Evolutionary conservation across 92 coral and sea anemone species (phyloP).

Genomic region (Palythoa caribaeorum): DNA sequence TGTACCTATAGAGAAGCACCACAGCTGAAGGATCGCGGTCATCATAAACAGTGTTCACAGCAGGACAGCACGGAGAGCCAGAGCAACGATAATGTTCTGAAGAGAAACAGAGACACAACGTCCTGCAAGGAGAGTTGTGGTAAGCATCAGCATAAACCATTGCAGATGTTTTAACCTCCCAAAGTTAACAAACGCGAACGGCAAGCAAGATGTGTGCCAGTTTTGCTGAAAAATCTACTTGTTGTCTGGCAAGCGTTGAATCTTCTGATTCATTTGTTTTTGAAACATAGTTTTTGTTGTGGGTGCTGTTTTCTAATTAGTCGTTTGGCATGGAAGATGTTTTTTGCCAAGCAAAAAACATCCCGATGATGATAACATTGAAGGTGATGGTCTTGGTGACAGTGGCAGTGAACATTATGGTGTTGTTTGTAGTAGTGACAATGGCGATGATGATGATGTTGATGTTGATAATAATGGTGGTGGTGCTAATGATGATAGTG

Average conservation of each 20-base stretch:
- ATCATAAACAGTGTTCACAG: slow-evolving; percentile 35
- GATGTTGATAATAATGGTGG: not conserved
- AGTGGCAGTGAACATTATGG: no score
- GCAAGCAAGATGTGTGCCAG: not conserved
- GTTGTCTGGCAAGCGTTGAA: no score
- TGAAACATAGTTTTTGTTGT: no score
- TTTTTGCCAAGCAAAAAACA: no score
- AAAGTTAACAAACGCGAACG: not conserved
- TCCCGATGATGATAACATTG: no score
- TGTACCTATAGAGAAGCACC: slow-evolving; percentile 13
- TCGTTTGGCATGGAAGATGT: no score
- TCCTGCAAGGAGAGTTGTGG: slow-evolving; percentile 54
- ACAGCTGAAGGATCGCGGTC: slow-evolving; percentile 25
- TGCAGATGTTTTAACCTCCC: not conserved
- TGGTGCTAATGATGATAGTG: not conserved
- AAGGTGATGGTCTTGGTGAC: no score
- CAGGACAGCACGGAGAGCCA: slow-evolving; percentile 40
- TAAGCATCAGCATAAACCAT: not conserved
- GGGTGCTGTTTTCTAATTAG: no score
- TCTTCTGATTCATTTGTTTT: no score
- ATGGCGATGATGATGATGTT: not conserved
- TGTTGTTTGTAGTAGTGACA: no score
- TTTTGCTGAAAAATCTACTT: not conserved
- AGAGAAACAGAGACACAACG: slow-evolving; percentile 72
- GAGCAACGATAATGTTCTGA: slow-evolving; percentile 66